Conservation (phyloP, 64 coral and sea anemone genomes). For the Actinia tenebrosa region DNA sequence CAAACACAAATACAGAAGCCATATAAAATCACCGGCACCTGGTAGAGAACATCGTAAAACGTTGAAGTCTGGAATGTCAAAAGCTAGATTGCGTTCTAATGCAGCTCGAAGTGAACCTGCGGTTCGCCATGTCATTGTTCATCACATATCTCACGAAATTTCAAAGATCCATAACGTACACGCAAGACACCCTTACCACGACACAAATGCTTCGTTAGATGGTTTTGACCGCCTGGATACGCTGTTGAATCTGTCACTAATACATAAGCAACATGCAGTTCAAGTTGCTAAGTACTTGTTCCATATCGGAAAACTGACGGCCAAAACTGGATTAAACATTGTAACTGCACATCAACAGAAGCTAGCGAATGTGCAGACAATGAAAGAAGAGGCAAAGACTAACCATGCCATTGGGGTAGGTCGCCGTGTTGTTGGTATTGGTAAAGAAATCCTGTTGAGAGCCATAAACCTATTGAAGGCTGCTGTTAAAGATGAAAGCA, state of each 20-base stretch:
- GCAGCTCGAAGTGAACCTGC: neutral
- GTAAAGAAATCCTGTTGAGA: constrained; percentile 54
- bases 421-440: constrained; percentile 59
- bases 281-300: constrained; percentile 63
- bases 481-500: neutral
- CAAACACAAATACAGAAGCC: neutral
- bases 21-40: neutral
- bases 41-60: neutral
- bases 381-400: constrained; percentile 4
- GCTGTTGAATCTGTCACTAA: constrained; percentile 51
- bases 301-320: constrained; percentile 67
- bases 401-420: constrained; percentile 51
- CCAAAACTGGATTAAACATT: constrained; percentile 60
- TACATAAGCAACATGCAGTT: constrained; percentile 50
- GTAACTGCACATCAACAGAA: constrained; percentile 22
- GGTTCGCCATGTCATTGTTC: neutral
- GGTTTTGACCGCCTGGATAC: constrained; percentile 53
- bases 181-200: neutral
- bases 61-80: neutral
- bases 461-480: constrained; percentile 49
- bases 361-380: neutral
- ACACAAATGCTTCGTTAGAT: neutral
- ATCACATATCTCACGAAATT: neutral
- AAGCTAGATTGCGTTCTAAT: neutral
- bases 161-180: neutral